Evolutionary conservation across 2,888 invertebrate species (phyloP).

Genomic region (Ametastegia equiseti): DNA sequence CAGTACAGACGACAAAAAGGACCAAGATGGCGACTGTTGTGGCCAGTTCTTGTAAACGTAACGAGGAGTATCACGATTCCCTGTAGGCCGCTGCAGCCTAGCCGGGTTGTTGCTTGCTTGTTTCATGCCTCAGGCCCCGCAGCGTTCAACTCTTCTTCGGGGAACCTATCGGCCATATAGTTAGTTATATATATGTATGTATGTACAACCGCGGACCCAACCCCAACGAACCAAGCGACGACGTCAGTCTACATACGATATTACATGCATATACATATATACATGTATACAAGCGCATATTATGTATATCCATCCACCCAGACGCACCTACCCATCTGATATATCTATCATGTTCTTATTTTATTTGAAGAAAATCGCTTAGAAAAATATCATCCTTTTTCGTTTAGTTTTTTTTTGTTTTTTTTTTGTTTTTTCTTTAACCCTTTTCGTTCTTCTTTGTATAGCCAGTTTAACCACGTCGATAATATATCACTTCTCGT

Average conservation of each 20-base stretch:
- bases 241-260: slow-evolving; percentile 1
- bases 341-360: neutral
- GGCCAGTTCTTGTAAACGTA: slow-evolving; percentile 44
- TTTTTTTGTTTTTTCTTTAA: neutral
- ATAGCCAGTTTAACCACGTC: neutral
- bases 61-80: slow-evolving; percentile 44
- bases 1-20: slow-evolving; percentile 39
- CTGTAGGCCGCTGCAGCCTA: slow-evolving; percentile 21
- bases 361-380: slow-evolving; percentile 11
- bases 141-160: slow-evolving; percentile 42
- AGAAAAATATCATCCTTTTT: neutral
- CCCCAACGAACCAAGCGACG: slow-evolving; percentile 10
- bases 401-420: no score
- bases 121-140: slow-evolving; percentile 21
- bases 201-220: slow-evolving; percentile 21
- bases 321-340: neutral
- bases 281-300: no score
- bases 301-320: neutral
- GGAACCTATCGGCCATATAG: slow-evolving; percentile 25
- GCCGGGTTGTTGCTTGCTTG: neutral
- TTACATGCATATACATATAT: neutral
- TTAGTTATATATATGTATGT: no score
- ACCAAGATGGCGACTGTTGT: slow-evolving; percentile 33
- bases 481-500: neutral
- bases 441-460: neutral